These are phyloP conservation scores for Aradus depressus DNA, from an alignment of 2,888 invertebrate species.

Conservation along the genomic window DNA sequence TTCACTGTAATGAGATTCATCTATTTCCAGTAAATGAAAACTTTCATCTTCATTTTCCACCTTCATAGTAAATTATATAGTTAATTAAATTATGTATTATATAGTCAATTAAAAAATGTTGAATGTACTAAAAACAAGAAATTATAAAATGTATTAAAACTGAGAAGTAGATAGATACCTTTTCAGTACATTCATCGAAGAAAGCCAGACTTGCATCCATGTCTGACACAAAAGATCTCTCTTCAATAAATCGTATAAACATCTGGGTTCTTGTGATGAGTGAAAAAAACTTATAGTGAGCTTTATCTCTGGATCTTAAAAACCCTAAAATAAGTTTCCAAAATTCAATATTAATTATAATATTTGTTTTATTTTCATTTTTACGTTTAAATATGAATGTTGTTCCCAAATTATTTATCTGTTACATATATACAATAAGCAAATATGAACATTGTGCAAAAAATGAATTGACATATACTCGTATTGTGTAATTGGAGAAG, in stretches of 20 bases:
- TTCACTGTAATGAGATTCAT: slow-evolving; percentile 68
- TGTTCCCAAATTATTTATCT: no score
- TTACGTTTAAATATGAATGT: no score
- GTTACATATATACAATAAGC: no score
- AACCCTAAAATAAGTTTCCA: slow-evolving; percentile 44
- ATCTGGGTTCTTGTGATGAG: slow-evolving; percentile 88
- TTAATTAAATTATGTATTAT: no score
- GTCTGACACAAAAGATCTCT: slow-evolving; percentile 96
- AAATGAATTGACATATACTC: no score
- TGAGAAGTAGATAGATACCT: slow-evolving; percentile 41
- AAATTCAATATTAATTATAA: slow-evolving; percentile 7
- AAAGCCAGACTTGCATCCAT: slow-evolving; percentile 90
- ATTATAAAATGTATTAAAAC: background rate
- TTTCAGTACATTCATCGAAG: slow-evolving; percentile 94
- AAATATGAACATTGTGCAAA: no score
- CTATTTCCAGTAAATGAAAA: slow-evolving; percentile 66
- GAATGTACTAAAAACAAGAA: slow-evolving; percentile 5
- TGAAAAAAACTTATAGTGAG: slow-evolving; percentile 78
- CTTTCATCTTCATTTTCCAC: slow-evolving; percentile 42
- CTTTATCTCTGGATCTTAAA: slow-evolving; percentile 76
- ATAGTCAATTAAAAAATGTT: slow-evolving; percentile 5
- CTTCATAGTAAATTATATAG: slow-evolving; percentile 25
- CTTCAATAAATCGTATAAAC: slow-evolving; percentile 97
- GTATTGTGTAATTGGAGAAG: no score
- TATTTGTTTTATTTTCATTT: background rate